Percentiles rank a stretch among this genome's conserved stretches.
These are phyloP conservation scores for Ichneumoninae sp. DNA, from an alignment of 2,888 invertebrate species.

Conservation along the genomic window DNA sequence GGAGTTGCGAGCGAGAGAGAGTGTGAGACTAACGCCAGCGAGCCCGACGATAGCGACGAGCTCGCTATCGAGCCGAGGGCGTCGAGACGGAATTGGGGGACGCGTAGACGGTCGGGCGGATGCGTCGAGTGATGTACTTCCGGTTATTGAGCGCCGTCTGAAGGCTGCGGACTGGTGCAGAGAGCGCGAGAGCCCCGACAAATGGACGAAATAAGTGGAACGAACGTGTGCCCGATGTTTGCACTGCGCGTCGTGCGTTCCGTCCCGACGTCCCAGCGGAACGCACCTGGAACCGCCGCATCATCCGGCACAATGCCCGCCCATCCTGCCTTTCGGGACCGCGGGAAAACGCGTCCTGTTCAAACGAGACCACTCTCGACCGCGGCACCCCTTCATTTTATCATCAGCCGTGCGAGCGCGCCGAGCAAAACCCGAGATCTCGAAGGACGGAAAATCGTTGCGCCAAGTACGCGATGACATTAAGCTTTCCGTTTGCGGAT, in stretches of 20 bases:
- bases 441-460: constrained; percentile 69
- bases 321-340: constrained; percentile 1
- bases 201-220: constrained; percentile 23
- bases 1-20: not conserved
- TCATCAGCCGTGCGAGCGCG: constrained; percentile 35
- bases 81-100: constrained; percentile 81
- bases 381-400: constrained; percentile 40
- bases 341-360: constrained; percentile 55
- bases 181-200: constrained; percentile 21
- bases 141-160: constrained; percentile 81
- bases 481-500: constrained; percentile 74
- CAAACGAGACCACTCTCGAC: constrained; percentile 41
- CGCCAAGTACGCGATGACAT: constrained; percentile 76
- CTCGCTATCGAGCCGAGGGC: constrained; percentile 64
- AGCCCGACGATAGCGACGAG: constrained; percentile 44
- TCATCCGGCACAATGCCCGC: constrained; percentile 4
- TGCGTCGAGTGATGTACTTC: constrained; percentile 83
- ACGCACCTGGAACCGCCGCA: constrained; percentile 37
- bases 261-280: constrained; percentile 3
- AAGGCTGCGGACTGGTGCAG: constrained; percentile 70
- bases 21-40: constrained; percentile 18
- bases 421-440: constrained; percentile 24
- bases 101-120: constrained; percentile 82
- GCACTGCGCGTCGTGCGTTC: not conserved
- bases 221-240: not conserved